A percentile compares a stretch with the other conserved stretches of the same genome.
Evolutionary conservation across 1,140 invertebrate species (phyloP).

Genomic region (Anadara kagoshimensis): DNA sequence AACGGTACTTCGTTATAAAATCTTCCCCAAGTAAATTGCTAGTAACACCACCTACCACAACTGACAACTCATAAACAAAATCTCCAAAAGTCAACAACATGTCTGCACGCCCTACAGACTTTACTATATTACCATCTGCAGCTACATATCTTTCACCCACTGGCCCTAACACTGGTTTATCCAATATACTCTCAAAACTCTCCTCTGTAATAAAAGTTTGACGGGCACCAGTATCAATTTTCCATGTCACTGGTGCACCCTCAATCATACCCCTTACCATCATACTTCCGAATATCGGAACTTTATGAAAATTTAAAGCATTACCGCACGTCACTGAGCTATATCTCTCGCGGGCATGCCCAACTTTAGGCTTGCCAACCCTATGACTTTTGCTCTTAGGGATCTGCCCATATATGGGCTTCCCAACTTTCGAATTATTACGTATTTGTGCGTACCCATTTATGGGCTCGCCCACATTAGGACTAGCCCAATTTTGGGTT

Average conservation of each 20-base stretch:
- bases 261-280: conserved; percentile 30
- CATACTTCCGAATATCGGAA: no score
- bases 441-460: no score
- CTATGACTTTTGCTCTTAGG: no score
- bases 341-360: no score
- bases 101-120: conserved; percentile 15
- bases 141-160: conserved; percentile 15
- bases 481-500: no score
- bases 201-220: conserved; percentile 31
- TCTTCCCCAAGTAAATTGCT: conserved; percentile 27
- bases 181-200: conserved; percentile 20
- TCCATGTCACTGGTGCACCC: conserved; percentile 29
- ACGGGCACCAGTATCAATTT: conserved; percentile 41
- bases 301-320: no score
- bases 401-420: no score
- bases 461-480: no score
- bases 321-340: no score
- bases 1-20: conserved; percentile 22
- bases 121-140: conserved; percentile 21
- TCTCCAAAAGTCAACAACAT: conserved; percentile 23
- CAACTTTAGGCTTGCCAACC: no score
- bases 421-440: no score
- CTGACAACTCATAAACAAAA: conserved; percentile 23
- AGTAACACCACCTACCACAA: conserved; percentile 31
- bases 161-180: conserved; percentile 30